Conservation (phyloP, 2,113 vertebrate species). For the Suricata suricatta region DNA sequence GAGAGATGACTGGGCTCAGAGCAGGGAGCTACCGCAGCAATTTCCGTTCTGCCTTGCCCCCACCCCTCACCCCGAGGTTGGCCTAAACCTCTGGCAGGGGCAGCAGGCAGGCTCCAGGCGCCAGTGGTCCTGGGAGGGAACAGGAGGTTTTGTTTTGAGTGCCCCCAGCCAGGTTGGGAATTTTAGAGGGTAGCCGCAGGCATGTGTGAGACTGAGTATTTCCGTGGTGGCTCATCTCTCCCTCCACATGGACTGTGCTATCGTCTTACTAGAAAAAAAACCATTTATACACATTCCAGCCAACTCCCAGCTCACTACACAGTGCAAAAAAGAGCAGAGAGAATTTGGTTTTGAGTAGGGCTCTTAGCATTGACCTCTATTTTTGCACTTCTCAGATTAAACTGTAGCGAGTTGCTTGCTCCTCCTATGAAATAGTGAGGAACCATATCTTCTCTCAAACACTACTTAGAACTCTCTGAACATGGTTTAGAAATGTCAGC, state of each 20-base stretch:
- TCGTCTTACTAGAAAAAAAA: constrained; percentile 71
- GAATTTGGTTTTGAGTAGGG: constrained; percentile 44
- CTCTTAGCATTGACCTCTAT: neutral
- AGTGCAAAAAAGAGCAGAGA: neutral
- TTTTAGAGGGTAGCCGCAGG: constrained; percentile 74
- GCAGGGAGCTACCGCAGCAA: neutral
- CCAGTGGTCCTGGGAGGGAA: constrained; percentile 66
- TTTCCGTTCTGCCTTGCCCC: neutral
- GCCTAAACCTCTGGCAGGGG: constrained; percentile 39
- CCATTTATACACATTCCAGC: constrained; percentile 75
- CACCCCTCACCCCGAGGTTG: neutral
- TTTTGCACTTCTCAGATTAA: neutral
- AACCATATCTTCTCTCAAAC: neutral
- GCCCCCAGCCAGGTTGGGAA: constrained; percentile 57
- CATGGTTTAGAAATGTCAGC: neutral
- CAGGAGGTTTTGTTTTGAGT: constrained; percentile 63
- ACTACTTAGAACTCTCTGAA: neutral
- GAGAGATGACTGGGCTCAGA: neutral
- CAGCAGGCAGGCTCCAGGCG: constrained; percentile 44
- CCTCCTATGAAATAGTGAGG: neutral
- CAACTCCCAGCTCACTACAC: constrained; percentile 71
- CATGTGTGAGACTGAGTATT: constrained; percentile 79
- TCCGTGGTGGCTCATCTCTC: constrained; percentile 74
- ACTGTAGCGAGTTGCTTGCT: neutral
- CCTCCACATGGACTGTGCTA: constrained; percentile 73